Percentiles rank a stretch among this genome's conserved stretches.
These are phyloP conservation scores for Oceanites oceanicus DNA, from an alignment of 2,113 vertebrate genomes.

Conservation along the genomic window DNA sequence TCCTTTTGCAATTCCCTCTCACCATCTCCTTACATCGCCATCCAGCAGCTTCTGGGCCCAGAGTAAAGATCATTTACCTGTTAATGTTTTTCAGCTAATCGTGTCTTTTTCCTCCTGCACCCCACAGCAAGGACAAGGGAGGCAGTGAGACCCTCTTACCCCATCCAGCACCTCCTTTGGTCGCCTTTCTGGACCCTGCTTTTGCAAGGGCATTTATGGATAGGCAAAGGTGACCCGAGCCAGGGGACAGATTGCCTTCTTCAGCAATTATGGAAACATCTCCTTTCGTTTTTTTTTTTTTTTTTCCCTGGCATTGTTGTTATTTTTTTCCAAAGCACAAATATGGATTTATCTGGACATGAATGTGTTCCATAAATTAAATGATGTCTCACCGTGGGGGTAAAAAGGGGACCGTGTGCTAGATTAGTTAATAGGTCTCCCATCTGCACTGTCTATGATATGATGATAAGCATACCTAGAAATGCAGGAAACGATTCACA, in stretches of 20 bases:
- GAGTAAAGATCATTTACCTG: not conserved
- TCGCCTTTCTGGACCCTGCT: not conserved
- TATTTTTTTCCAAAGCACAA: not conserved
- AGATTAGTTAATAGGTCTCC: slow-evolving; percentile 52
- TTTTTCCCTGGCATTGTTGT: not conserved
- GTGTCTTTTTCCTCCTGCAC: not conserved
- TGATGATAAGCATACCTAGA: slow-evolving; percentile 62
- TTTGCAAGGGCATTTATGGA: not conserved
- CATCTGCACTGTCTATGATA: slow-evolving; percentile 28
- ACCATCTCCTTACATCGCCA: not conserved
- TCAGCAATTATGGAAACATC: not conserved
- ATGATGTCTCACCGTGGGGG: not conserved
- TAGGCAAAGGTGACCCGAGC: not conserved
- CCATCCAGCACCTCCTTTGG: not conserved
- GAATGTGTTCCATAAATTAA: slow-evolving; percentile 47
- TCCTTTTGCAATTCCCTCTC: not conserved
- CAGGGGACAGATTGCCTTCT: not conserved
- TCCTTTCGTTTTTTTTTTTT: not conserved
- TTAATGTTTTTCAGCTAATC: not conserved
- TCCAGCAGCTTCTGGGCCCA: not conserved
- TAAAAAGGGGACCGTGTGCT: not conserved
- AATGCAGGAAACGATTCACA: slow-evolving; percentile 51
- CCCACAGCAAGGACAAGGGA: not conserved
- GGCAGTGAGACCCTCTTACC: not conserved
- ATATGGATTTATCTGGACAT: not conserved